phyloP scores from a whole-genome alignment of 2,888 invertebrate species.

The Caenorhabditis plicata region DNA sequence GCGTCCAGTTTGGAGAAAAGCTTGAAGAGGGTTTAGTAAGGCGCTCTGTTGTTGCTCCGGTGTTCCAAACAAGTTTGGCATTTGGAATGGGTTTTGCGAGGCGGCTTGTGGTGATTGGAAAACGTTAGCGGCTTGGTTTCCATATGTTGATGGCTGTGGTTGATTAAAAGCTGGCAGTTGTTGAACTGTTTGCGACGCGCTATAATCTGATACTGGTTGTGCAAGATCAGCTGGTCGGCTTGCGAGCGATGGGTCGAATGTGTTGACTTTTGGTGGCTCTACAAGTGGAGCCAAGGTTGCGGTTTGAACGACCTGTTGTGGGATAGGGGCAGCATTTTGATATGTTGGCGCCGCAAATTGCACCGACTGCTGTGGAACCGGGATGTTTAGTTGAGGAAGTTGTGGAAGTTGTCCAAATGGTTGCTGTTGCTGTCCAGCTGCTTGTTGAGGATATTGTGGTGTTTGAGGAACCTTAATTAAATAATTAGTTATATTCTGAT shows the following conservation, averaged over 20 bases:
- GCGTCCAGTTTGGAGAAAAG: conserved; percentile 51
- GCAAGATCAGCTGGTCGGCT: conserved; percentile 41
- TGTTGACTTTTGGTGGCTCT: conserved; percentile 31
- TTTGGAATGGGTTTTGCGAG: conserved; percentile 29
- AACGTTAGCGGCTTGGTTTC: conserved; percentile 21
- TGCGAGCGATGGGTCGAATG: conserved; percentile 31
- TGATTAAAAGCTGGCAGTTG: conserved; percentile 20
- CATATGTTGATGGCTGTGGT: conserved; percentile 25
- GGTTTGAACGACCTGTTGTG: conserved; percentile 22
- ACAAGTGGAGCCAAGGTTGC: conserved; percentile 44
- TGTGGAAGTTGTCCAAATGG: conserved; percentile 8
- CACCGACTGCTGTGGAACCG: conserved; percentile 25
- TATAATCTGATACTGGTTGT: conserved; percentile 40
- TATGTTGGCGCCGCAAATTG: conserved; percentile 31
- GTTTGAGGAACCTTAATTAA: conserved; percentile 12
- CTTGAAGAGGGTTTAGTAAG: conserved; percentile 59
- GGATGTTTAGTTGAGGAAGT: conserved; percentile 27
- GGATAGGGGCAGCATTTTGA: conserved; percentile 14
- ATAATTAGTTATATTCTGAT: too few relatives aligned
- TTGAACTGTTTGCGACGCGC: conserved; percentile 15
- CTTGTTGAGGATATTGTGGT: conserved; percentile 12
- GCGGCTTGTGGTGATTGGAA: conserved; percentile 24
- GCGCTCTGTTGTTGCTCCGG: conserved; percentile 26
- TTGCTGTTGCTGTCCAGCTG: conserved; percentile 4
- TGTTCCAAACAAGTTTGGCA: too few relatives aligned